These are phyloP conservation scores for Ageneiosus marmoratus DNA, from an alignment of 2,113 vertebrate genomes.

Conservation along the genomic window DNA sequence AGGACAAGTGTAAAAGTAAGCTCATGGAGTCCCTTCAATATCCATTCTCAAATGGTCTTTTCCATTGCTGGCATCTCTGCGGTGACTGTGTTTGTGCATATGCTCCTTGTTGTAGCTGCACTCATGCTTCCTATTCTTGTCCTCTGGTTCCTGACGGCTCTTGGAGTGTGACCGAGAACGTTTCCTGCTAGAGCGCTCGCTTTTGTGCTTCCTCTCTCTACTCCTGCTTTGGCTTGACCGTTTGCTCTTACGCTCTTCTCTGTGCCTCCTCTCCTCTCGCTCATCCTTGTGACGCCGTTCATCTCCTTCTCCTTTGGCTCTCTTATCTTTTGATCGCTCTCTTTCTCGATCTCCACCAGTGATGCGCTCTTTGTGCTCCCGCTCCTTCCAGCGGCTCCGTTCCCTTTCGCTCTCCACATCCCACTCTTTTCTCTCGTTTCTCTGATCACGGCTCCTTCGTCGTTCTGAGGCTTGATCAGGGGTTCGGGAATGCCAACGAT, in stretches of 20 bases:
- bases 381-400: conserved; percentile 82
- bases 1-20: background rate
- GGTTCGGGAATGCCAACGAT: conserved; percentile 74
- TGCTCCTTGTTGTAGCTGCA: conserved; percentile 81
- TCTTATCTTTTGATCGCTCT: conserved; percentile 77
- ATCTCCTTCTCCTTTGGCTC: conserved; percentile 85
- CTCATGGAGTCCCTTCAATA: conserved; percentile 13
- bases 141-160: conserved; percentile 61
- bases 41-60: conserved; percentile 58
- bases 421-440: conserved; percentile 75
- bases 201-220: conserved; percentile 77
- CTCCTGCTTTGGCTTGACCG: conserved; percentile 82
- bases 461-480: conserved; percentile 75
- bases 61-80: conserved; percentile 79
- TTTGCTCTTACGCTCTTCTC: conserved; percentile 83
- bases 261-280: conserved; percentile 79
- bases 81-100: conserved; percentile 85
- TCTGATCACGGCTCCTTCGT: conserved; percentile 71
- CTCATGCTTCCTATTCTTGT: conserved; percentile 83
- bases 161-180: conserved; percentile 75
- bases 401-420: conserved; percentile 88
- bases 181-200: conserved; percentile 78
- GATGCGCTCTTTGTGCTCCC: conserved; percentile 89
- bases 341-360: conserved; percentile 80
- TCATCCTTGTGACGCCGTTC: conserved; percentile 80